Evolutionary conservation across 2,888 invertebrate species (phyloP).

Genomic region (Scaptomyza polygonia): DNA sequence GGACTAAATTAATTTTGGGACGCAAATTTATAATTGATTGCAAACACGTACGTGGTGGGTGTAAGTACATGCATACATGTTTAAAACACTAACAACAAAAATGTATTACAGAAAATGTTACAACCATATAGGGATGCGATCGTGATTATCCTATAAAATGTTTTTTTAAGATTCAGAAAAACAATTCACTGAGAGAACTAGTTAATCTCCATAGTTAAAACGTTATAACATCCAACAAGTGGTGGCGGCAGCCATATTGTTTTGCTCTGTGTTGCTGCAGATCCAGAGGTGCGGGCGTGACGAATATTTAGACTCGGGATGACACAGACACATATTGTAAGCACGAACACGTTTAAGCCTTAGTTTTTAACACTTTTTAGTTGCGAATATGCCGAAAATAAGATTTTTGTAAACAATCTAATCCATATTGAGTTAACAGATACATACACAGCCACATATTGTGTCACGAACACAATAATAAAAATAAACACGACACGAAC

Average conservation of each 20-base stretch:
- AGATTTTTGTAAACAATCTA: not conserved
- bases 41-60: conserved; percentile 20
- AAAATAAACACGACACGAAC: conserved; percentile 54
- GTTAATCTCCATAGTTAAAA: conserved; percentile 38
- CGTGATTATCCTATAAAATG: conserved; percentile 33
- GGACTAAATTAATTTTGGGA: conserved; percentile 27
- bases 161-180: conserved; percentile 5
- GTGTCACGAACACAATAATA: conserved; percentile 45
- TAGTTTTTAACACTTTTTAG: conserved; percentile 5
- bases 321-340: conserved; percentile 21
- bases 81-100: conserved; percentile 22
- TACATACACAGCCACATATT: conserved; percentile 25
- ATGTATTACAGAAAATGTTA: conserved; percentile 5
- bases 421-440: conserved; percentile 5
- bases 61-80: conserved; percentile 24
- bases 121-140: conserved; percentile 34
- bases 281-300: conserved; percentile 56
- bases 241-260: conserved; percentile 83
- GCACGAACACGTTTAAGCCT: conserved; percentile 13
- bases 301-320: conserved; percentile 42
- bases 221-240: conserved; percentile 82
- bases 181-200: conserved; percentile 15
- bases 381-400: not conserved
- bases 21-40: conserved; percentile 55
- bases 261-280: conserved; percentile 57